Base-by-base conservation (phyloP, 1,140 invertebrate species). In the Dermatophagoides farinae region DNA sequence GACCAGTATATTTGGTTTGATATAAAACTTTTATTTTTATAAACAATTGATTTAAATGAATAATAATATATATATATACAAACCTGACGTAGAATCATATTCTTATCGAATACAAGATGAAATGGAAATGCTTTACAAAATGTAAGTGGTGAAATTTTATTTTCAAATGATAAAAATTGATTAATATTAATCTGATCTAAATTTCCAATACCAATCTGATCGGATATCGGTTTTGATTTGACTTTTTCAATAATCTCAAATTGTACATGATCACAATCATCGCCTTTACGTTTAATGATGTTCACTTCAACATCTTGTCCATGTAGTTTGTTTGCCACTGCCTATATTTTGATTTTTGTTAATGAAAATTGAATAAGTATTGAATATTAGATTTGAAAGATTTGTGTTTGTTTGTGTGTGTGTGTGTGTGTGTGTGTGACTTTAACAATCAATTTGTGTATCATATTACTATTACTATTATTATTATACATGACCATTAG, bases 91-190 rank as follows among this genome's bases (percentile, higher is more conserved):
- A 93, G 84, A 65, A 77, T 79, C 71, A 93, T 77, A 61, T 87
- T 77, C 16, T 84, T 78, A 69, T 93, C 82, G 70, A 95, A 96
- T 79, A 93, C 82, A 62, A 96, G 73, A 71, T 96, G 89, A 71
- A 96, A 96, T 14, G 91, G 91, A 72, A 95, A 95, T 2, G 91
- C 83, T 55, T 83, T 79, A 71, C 88, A 92, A 74, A 96, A 96
- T 14, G 88, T 92, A 11, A 82, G 78, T 16, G 88, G 87, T 69
- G 85, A 88, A 51, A 92, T 85, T 73, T 84, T 88, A 66, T 74
- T 84, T 65, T 87, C 86, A 86, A 72, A 54, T 11, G 63, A 63
- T 18, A 67, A n/a, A 22, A 57, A 44, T 25, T 38, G 41, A 12
- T 58, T 50, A 22, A 58, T 57, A 14, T 50, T 40, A 10, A 55